phyloP scores from a whole-genome alignment of 2,113 vertebrate species.

The Carassius carassius region DNA sequence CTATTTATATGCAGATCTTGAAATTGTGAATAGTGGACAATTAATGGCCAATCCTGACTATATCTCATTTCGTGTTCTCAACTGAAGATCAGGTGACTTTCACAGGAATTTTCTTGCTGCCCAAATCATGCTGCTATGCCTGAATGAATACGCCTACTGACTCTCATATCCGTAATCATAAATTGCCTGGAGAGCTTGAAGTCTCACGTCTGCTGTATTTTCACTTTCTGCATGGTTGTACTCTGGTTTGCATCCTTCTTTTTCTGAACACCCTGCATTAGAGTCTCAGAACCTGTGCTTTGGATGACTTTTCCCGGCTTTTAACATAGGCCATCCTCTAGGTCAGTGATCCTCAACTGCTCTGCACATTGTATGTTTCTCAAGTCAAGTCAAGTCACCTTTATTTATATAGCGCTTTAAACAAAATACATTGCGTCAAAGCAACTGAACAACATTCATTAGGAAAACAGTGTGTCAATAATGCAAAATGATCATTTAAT shows the following conservation, averaged over 20 bases:
- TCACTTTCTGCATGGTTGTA: background rate
- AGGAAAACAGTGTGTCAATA: too few relatives aligned
- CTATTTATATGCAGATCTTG: background rate
- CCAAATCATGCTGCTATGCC: constrained; percentile 7
- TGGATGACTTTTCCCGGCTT: background rate
- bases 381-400: too few relatives aligned
- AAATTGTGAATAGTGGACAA: background rate
- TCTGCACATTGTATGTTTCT: too few relatives aligned
- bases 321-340: background rate
- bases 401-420: too few relatives aligned
- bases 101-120: background rate
- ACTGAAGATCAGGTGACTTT: constrained; percentile 12
- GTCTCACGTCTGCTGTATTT: constrained; percentile 15
- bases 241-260: background rate
- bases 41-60: background rate
- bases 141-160: constrained; percentile 12
- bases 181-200: background rate
- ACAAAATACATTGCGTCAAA: too few relatives aligned
- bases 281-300: background rate
- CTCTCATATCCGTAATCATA: background rate
- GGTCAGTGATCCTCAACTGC: too few relatives aligned
- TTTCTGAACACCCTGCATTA: background rate
- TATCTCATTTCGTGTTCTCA: background rate
- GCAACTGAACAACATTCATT: too few relatives aligned
- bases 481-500: too few relatives aligned